Evolutionary conservation across 2,113 vertebrate genomes (phyloP).

Genomic region (Thamnaconus septentrionalis): DNA sequence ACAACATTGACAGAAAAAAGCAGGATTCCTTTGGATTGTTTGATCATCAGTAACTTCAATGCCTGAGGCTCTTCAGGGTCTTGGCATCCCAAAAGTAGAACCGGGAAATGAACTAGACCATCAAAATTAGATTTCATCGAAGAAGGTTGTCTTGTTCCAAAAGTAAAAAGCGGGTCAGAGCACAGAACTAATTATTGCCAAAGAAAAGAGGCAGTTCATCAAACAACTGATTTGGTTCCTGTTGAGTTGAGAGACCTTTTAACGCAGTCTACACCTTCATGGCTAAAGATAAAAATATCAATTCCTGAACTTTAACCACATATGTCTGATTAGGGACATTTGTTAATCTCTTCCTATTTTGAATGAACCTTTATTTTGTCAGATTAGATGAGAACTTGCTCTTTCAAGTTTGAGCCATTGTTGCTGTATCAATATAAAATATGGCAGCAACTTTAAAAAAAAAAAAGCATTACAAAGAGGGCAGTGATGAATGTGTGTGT

Average conservation of each 20-base stretch:
- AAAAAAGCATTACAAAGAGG: slow-evolving; percentile 14
- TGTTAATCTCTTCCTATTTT: too few relatives aligned
- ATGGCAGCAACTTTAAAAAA: background rate
- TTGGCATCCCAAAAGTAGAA: background rate
- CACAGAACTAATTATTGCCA: background rate
- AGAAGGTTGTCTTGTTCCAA: background rate
- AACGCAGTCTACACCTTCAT: too few relatives aligned
- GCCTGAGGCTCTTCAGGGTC: background rate
- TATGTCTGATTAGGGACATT: too few relatives aligned
- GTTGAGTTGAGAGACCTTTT: background rate
- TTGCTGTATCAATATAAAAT: background rate
- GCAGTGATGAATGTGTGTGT: slow-evolving; percentile 36
- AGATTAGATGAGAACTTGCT: background rate
- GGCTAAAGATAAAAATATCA: too few relatives aligned
- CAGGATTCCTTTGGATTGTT: slow-evolving; percentile 1
- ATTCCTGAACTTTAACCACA: too few relatives aligned
- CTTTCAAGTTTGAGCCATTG: too few relatives aligned
- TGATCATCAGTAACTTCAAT: background rate
- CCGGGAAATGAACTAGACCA: slow-evolving; percentile 12
- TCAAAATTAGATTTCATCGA: slow-evolving; percentile 7
- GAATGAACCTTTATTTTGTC: too few relatives aligned
- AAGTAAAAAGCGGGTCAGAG: background rate
- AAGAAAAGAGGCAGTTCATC: background rate
- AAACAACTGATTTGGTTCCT: background rate
- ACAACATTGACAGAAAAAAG: slow-evolving; percentile 36